These are phyloP conservation scores for Oscheius sp. DNA, from an alignment of 2,888 invertebrate genomes.

Conservation along the genomic window DNA sequence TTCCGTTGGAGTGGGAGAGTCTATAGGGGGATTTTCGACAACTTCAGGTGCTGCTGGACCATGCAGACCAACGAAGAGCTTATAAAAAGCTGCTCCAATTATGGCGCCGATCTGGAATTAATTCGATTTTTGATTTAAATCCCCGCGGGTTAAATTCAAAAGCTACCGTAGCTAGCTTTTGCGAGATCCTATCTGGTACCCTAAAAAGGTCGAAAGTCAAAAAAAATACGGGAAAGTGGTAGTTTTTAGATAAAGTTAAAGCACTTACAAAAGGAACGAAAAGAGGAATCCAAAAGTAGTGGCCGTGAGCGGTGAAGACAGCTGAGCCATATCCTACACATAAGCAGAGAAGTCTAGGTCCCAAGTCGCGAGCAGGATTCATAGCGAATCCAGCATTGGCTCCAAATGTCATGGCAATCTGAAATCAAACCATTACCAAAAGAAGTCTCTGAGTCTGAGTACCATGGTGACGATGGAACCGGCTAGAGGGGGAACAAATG, in stretches of 20 bases:
- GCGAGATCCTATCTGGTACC: too few species aligned
- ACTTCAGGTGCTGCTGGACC: too few species aligned
- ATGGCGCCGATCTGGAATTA: too few species aligned
- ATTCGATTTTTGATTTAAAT: too few species aligned
- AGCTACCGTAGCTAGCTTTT: too few species aligned
- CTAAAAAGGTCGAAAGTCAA: too few species aligned
- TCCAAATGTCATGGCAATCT: slow-evolving; percentile 72
- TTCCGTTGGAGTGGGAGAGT: too few species aligned
- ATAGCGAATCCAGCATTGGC: slow-evolving; percentile 76
- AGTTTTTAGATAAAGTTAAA: too few species aligned
- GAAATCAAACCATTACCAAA: neutral
- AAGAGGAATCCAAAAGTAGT: slow-evolving; percentile 74
- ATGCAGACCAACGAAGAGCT: slow-evolving; percentile 73
- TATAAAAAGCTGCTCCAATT: slow-evolving; percentile 73
- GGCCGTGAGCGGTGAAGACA: slow-evolving; percentile 68
- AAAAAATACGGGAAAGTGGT: too few species aligned
- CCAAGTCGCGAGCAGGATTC: slow-evolving; percentile 75
- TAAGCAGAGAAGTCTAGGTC: slow-evolving; percentile 64
- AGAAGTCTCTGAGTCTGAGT: neutral
- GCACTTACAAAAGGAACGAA: slow-evolving; percentile 74
- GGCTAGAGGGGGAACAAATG: slow-evolving; percentile 60
- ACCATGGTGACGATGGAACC: slow-evolving; percentile 66
- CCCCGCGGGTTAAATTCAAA: too few species aligned
- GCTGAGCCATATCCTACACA: slow-evolving; percentile 65
- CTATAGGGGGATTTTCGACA: too few species aligned